These are phyloP conservation scores for Parauchenoglanis punctatus DNA, from an alignment of 2,797 vertebrate genomes.

Conservation along the genomic window DNA sequence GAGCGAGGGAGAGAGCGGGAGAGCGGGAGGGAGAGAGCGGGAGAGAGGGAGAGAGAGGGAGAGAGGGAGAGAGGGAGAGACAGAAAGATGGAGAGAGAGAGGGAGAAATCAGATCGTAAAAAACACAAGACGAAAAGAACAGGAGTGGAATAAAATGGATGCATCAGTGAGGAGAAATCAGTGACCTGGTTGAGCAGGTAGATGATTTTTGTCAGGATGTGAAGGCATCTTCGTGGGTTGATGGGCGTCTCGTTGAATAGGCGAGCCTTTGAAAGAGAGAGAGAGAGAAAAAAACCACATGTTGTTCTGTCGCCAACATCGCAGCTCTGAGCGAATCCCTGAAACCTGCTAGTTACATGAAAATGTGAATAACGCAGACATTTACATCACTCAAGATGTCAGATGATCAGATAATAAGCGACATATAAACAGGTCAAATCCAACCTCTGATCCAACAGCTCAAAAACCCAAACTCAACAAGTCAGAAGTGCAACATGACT, in stretches of 20 bases:
- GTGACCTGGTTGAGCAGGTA: slow-evolving; percentile 95
- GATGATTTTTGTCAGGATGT: slow-evolving; percentile 98
- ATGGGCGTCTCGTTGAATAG: slow-evolving; percentile 98
- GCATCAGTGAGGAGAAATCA: not conserved
- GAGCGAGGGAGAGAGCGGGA: too few species aligned
- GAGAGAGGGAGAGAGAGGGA: too few species aligned
- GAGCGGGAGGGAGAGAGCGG: too few species aligned
- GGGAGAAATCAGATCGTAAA: too few species aligned
- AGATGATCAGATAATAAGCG: not conserved
- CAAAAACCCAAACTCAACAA: too few species aligned
- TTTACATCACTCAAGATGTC: not conserved
- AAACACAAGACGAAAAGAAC: not conserved
- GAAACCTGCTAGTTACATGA: too few species aligned
- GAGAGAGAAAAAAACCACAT: not conserved
- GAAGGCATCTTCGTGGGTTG: slow-evolving; percentile 94
- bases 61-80: too few species aligned
- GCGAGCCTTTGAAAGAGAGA: slow-evolving; percentile 78
- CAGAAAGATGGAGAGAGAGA: too few species aligned
- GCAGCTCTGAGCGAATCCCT: not conserved
- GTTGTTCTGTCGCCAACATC: too few species aligned
- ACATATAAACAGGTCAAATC: not conserved
- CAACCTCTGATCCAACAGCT: not conserved
- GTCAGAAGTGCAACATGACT: not conserved
- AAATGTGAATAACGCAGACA: not conserved
- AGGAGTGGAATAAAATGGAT: not conserved